Base-by-base conservation (phyloP, 2,113 vertebrate genomes). In the Synchiropus splendidus region DNA sequence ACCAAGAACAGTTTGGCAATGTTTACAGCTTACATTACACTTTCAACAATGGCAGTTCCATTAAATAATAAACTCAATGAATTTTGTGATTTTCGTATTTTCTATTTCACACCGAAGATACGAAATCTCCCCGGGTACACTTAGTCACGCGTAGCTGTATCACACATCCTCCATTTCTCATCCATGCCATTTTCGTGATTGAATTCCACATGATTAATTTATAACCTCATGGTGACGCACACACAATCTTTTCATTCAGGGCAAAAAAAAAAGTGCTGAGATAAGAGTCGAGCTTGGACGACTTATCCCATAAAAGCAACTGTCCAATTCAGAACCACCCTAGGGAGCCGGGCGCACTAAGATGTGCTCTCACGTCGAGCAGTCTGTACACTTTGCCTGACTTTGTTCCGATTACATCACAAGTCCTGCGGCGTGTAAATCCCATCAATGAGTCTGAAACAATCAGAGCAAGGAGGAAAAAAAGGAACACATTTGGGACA, bases 321-420 rank as follows among this genome's bases (percentile, higher is more conserved):
- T 53, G 61, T 6, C 51, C 42, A 39, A 17, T 45, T 47, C 42
- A 31, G 45, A 39, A 17, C 34, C 54, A 58, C 68, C 55, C 60
- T 5, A 6, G 53, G 51, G 64, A 56, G 38, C 37, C 36, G 52
- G 46, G 45, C 18, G 74, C 66, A 68, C 71, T 75, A 58, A 60
- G 58, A 34, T 65, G 43, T 46, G 48, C 64, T 65, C 58, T 13
- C 58, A 66, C 61, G 47, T 48, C 36, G 51, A 40, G 17, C 52
- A 30, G 55, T 58, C 56, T 43, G 48, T 49, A 55, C 53, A 48
- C 45, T 54, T 45, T 39, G 38, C 51, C 21, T 69, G 62, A 58
- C 50, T 75, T 54, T 55, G 57, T 72, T 81, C 56, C 10, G 67
- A 74, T 79, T 68, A 81, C 70, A 72, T 81, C 78, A 77, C 63